These are phyloP conservation scores for Lasioglossum morio DNA, from an alignment of 2,888 invertebrate species.

Conservation along the genomic window DNA sequence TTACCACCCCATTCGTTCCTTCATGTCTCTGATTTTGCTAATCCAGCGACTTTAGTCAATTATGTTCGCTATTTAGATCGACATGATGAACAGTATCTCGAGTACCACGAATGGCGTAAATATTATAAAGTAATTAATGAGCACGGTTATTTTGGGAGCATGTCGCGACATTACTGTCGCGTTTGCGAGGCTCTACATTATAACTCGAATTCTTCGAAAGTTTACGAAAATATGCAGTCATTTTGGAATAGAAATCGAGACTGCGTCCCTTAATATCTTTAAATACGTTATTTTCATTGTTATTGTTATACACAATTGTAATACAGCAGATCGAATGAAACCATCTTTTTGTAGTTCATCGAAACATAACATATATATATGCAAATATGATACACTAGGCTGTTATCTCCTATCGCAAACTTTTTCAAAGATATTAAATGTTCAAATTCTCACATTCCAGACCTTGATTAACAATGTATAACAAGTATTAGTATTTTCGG, in stretches of 20 bases:
- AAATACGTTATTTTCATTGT: neutral
- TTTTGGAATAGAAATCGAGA: conserved; percentile 83
- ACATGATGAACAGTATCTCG: conserved; percentile 82
- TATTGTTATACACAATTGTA: neutral
- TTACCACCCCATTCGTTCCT: conserved; percentile 89
- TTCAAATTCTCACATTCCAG: no score
- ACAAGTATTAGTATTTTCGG: no score
- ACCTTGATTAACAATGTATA: neutral
- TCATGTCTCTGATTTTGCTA: conserved; percentile 86
- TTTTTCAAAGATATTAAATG: no score
- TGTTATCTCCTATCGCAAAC: neutral
- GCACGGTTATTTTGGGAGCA: conserved; percentile 89
- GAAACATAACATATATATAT: neutral
- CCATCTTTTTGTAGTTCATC: neutral
- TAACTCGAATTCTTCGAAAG: conserved; percentile 84
- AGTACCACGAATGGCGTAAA: conserved; percentile 87
- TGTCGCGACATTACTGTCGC: conserved; percentile 88
- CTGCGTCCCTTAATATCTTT: conserved; percentile 59
- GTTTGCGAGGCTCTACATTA: conserved; percentile 89
- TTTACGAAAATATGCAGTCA: conserved; percentile 82
- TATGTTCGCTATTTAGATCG: conserved; percentile 85
- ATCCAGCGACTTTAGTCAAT: conserved; percentile 85
- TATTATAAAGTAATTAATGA: conserved; percentile 87
- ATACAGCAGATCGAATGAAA: neutral
- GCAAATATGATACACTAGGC: neutral